Percentiles rank a stretch among this genome's conserved stretches.
phyloP scores from a whole-genome alignment of 2,888 invertebrate genomes.

The Tupiocoris notatus region DNA sequence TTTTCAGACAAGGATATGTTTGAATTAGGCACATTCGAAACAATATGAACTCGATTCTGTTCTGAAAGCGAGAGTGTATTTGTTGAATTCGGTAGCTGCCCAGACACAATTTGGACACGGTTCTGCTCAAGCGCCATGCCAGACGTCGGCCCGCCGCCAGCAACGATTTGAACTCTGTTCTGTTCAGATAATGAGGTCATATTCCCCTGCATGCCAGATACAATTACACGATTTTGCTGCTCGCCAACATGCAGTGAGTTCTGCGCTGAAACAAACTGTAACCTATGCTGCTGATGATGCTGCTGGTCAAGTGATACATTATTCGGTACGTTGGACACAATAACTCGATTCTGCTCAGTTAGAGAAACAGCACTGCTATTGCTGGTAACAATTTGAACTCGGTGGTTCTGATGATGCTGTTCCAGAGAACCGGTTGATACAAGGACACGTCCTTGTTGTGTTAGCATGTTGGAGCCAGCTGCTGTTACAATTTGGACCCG shows the following conservation, averaged over 20 bases:
- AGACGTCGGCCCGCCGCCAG: conserved; percentile 33
- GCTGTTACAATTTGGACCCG: conserved; percentile 48
- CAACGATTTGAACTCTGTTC: conserved; percentile 45
- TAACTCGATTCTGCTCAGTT: conserved; percentile 49
- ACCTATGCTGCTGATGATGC: conserved; percentile 45
- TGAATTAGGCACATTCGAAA: conserved; percentile 46
- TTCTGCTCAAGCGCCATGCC: conserved; percentile 48
- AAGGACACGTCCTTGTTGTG: conserved; percentile 47
- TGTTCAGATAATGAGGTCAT: conserved; percentile 46
- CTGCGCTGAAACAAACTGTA: conserved; percentile 45
- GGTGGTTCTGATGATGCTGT: conserved; percentile 48
- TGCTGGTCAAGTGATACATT: conserved; percentile 46
- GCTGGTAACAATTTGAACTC: conserved; percentile 49
- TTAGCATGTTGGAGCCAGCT: conserved; percentile 47
- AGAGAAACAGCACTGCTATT: conserved; percentile 47
- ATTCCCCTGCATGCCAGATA: conserved; percentile 45
- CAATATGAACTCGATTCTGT: conserved; percentile 47
- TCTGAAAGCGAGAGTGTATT: conserved; percentile 45
- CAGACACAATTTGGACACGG: conserved; percentile 48
- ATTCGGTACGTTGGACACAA: conserved; percentile 48
- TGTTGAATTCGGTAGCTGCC: conserved; percentile 43
- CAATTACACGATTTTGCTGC: conserved; percentile 46
- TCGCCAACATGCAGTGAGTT: conserved; percentile 39
- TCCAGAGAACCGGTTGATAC: conserved; percentile 45
- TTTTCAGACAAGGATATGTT: conserved; percentile 48